A percentile compares a stretch with the other conserved stretches of the same genome.
Conservation (phyloP, 2,888 invertebrate species). For the Agapostemon virescens region DNA sequence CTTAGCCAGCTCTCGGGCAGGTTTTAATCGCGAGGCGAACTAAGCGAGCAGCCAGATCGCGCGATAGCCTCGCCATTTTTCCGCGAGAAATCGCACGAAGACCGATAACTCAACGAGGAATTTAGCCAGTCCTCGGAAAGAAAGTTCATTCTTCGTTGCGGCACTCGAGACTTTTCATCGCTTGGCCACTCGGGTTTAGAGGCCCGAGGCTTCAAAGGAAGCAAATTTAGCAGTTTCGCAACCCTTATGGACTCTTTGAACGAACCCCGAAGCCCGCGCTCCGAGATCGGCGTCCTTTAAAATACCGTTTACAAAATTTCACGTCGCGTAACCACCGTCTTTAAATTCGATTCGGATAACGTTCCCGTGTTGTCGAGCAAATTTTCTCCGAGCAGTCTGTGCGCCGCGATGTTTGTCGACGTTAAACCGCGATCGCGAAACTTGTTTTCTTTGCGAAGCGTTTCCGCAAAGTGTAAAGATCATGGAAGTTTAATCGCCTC, state of each 20-base stretch:
- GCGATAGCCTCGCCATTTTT: constrained; percentile 13
- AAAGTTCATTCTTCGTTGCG: constrained; percentile 9
- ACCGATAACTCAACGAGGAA: constrained; percentile 9
- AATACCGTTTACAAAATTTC: background rate
- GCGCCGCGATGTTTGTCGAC: background rate
- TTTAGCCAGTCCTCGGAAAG: background rate
- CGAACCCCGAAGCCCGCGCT: background rate
- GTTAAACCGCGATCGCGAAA: background rate
- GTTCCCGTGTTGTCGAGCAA: background rate
- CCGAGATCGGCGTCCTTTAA: background rate
- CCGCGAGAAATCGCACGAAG: background rate
- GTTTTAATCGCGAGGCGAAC: constrained; percentile 9
- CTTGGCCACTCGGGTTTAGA: constrained; percentile 3
- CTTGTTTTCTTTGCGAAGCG: too few species aligned
- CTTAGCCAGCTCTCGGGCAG: background rate
- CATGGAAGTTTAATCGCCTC: background rate
- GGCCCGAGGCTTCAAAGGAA: constrained; percentile 7
- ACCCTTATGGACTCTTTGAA: constrained; percentile 4
- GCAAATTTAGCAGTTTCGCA: constrained; percentile 21
- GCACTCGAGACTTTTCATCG: constrained; percentile 7
- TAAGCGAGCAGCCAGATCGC: constrained; percentile 1
- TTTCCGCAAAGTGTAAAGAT: background rate
- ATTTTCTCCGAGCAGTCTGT: background rate
- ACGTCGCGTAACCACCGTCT: background rate
- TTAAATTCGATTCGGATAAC: background rate